Evolutionary conservation across 2,888 invertebrate genomes (phyloP), one percentile per base, ranked within the genome.

Genomic region (Arrhopalites spinosus): DNA sequence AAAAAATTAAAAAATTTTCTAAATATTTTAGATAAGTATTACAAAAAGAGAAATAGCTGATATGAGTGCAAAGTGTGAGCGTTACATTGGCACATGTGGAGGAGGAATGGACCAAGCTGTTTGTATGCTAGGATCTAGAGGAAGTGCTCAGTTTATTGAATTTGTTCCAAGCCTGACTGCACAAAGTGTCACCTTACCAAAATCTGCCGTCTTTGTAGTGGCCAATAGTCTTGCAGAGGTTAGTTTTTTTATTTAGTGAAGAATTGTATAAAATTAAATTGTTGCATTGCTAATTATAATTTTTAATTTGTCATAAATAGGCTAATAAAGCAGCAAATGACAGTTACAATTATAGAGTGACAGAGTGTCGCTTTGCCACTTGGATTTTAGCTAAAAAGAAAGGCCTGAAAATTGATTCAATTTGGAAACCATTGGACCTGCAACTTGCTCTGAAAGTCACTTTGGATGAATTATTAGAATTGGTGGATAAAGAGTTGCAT

Each of bases 101-200:
- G 99, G 99, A 56, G 99, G 99, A 78, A 99, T 99, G 99, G 99
- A 99, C 86, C 99, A 99, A 87, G 98, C 99, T 0, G 97, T 98
- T 83, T 96, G 95, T 71, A 94, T 97, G 86, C 89, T 98, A 59
- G 98, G 94, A 2, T 90, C 87, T 71, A 79, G 84, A 71, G 87
- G 93, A 79, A 91, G 91, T 84, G 95, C 98, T 0, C 96, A 96
- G 85, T 90, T 93, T 83, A 98, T 99, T 81, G 93, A 96, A 83
- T 99, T 98, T 87, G 90, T 94, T 84, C 99, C 99, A 0, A 70
- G 67, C 29, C 86, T 98, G 74, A 88, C 89, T 78, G 91, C 92
- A 5, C 88, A 88, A 45, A 90, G 93, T 77, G 90, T 98, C n/a
- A 87, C 86, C 3, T 86, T 99, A 73, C 98, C 99, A 0, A 85